Evolutionary conservation across 2,888 invertebrate genomes (phyloP).

Genomic region (Sthenelais limicola): DNA sequence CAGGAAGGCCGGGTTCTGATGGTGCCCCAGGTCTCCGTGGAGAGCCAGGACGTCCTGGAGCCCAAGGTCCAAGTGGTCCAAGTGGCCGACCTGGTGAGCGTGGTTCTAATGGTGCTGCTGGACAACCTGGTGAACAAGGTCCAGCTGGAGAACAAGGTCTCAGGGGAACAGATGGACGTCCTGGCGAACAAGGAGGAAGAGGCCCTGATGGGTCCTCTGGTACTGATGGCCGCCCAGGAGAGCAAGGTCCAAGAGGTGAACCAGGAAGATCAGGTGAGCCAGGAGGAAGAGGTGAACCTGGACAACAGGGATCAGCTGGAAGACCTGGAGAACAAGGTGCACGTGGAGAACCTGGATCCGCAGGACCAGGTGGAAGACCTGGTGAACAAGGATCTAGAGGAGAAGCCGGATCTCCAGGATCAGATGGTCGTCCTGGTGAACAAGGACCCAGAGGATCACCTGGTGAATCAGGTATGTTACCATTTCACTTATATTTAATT

Average conservation of each 20-base stretch:
- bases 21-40: conserved; percentile 37
- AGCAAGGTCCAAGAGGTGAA: conserved; percentile 2
- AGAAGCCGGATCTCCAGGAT: conserved; percentile 33
- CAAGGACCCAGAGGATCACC: conserved; percentile 29
- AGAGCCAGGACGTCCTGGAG: conserved; percentile 20
- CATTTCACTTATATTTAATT: too few relatives aligned
- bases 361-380: conserved; percentile 17
- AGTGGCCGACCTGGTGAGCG: conserved; percentile 30
- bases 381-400: conserved; percentile 40
- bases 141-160: conserved; percentile 27
- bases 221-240: conserved; percentile 9
- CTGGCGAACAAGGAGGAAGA: conserved; percentile 31
- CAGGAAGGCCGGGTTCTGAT: conserved; percentile 46
- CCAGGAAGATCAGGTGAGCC: not conserved
- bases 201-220: conserved; percentile 75
- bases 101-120: conserved; percentile 27
- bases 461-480: conserved; percentile 33
- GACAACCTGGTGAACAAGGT: conserved; percentile 37
- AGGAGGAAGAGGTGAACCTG: conserved; percentile 34
- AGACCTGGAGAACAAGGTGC: not conserved
- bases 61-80: conserved; percentile 49
- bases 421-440: not conserved
- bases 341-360: conserved; percentile 8
- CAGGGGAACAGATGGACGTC: conserved; percentile 6
- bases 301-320: conserved; percentile 32